Evolutionary conservation across 1,140 invertebrate species (phyloP).

Genomic region (Druon quercuslanigerum): DNA sequence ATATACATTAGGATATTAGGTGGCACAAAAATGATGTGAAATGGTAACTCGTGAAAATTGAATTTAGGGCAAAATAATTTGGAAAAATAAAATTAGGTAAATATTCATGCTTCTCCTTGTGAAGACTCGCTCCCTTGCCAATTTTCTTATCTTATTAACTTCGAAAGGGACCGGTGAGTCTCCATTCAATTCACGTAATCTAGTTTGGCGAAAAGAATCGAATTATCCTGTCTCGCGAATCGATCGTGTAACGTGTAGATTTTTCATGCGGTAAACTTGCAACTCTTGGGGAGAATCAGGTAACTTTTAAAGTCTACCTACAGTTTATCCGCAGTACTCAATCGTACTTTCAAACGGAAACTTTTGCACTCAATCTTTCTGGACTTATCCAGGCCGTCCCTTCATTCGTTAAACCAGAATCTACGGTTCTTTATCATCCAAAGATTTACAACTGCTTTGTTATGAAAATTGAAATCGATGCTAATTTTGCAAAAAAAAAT

Average conservation of each 20-base stretch:
- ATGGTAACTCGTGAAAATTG: too few species aligned
- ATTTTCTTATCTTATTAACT: constrained; percentile 76
- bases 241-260: constrained; percentile 3
- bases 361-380: constrained; percentile 34
- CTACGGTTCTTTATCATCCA: constrained; percentile 6
- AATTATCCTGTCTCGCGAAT: neutral
- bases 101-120: too few species aligned
- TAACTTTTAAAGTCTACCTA: constrained; percentile 12
- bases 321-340: constrained; percentile 57
- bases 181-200: neutral
- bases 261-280: constrained; percentile 14
- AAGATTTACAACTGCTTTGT: neutral
- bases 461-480: neutral
- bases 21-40: too few species aligned
- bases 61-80: too few species aligned
- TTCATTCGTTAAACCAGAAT: constrained; percentile 28
- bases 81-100: too few species aligned
- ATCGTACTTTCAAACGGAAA: constrained; percentile 61
- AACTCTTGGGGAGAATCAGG: constrained; percentile 12
- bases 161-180: constrained; percentile 74
- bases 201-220: neutral
- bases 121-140: constrained; percentile 75
- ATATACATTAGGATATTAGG: too few species aligned
- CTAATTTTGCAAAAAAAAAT: too few species aligned
- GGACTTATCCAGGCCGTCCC: constrained; percentile 13